Evolutionary conservation across 2,888 invertebrate species (phyloP), one percentile per base, ranked within the genome.

Genomic region (Rutpela maculata): DNA sequence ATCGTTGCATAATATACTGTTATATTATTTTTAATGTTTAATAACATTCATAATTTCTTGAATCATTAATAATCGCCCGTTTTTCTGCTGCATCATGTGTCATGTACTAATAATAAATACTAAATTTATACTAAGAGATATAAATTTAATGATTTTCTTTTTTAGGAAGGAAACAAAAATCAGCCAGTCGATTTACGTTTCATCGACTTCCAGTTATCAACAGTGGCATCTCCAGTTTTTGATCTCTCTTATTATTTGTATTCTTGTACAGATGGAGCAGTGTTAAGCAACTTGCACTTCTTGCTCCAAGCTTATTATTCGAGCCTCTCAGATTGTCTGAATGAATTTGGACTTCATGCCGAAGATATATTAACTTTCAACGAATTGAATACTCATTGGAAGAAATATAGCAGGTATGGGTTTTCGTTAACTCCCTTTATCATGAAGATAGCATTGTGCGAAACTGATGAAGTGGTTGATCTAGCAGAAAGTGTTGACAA

Each of bases 231-330:
- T 0, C 86, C 86, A 18, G 77, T 85, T 12, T 78, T 80, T 57
- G 87, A 87, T 77, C 76, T 87, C 18, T 85, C 85, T 5, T 87
- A 86, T 69, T 86, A 84, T 67, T 74, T 87, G 4, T 87, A 87
- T 69, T 65, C 80, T 10, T 81, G 83, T 19, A 81, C 82, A 0
- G 85, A 85, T 60, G 78, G 79, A 62, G 17, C 78, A 7, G 77
- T 81, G 6, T 69, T 86, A 7, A 75, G 86, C 12, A 75, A 86
- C 26, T 81, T 84, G 62, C 84, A 86, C 74, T 77, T 81, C 19
- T 78, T 87, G 1, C 75, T 87, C 0, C 78, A 81, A 76, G 81
- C 83, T 15, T 87, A 87, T 62, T 81, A 85, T 68, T 69, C 78
- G 9, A 83, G 81, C 56, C 65, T 87, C 11, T 74, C 74, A 0